phyloP scores from a whole-genome alignment of 2,888 invertebrate genomes.

The Oligia latruncula region DNA sequence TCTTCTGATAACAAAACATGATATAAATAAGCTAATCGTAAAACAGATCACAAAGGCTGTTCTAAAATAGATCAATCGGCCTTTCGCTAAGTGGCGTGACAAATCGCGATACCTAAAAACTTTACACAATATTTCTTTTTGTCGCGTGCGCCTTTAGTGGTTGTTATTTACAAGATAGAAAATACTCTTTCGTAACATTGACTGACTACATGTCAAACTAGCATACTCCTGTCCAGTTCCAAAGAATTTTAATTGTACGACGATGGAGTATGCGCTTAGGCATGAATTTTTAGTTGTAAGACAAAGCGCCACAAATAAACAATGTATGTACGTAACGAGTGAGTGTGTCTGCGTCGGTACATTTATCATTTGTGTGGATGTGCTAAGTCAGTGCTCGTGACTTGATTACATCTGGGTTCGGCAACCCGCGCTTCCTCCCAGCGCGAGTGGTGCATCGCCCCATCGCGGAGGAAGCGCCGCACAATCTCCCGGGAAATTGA shows the following conservation, averaged over 20 bases:
- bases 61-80: slow-evolving; percentile 59
- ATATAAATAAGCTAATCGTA: slow-evolving; percentile 31
- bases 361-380: slow-evolving; percentile 33
- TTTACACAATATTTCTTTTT: slow-evolving; percentile 54
- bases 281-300: not conserved
- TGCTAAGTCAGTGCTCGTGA: slow-evolving; percentile 54
- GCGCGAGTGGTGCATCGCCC: slow-evolving; percentile 37
- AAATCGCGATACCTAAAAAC: slow-evolving; percentile 50
- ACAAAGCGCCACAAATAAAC: slow-evolving; percentile 20
- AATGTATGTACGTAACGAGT: slow-evolving; percentile 6
- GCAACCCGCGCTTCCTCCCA: slow-evolving; percentile 63
- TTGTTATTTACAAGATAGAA: slow-evolving; percentile 51
- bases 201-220: slow-evolving; percentile 26
- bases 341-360: not conserved
- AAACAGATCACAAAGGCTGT: slow-evolving; percentile 35
- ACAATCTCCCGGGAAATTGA: slow-evolving; percentile 56
- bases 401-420: slow-evolving; percentile 68
- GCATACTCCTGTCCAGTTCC: not conserved
- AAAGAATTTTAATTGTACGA: slow-evolving; percentile 46
- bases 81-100: slow-evolving; percentile 54
- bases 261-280: slow-evolving; percentile 15
- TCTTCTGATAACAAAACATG: not conserved
- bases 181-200: slow-evolving; percentile 45
- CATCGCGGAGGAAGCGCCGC: slow-evolving; percentile 45
- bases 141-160: slow-evolving; percentile 57